Percentiles rank a stretch among this genome's conserved stretches.
Conservation (phyloP, 2,797 vertebrate species). For the Myotis findleyi region DNA sequence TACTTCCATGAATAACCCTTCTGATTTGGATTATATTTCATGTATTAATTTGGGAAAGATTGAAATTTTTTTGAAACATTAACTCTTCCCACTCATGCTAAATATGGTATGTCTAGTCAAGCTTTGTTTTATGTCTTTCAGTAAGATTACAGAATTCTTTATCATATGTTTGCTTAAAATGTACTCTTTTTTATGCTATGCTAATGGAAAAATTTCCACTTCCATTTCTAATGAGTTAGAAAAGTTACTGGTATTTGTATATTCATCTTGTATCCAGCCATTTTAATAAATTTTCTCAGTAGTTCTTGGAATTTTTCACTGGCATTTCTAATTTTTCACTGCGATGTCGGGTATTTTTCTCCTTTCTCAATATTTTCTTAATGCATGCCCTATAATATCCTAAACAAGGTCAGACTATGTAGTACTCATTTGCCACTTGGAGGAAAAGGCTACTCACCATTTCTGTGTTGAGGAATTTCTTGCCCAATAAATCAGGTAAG, state of each 20-base stretch:
- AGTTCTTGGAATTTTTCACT: neutral
- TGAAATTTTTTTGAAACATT: neutral
- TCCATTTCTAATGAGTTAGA: neutral
- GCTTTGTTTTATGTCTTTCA: slow-evolving; percentile 18
- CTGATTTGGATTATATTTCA: neutral
- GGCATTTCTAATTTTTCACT: neutral
- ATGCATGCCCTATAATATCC: neutral
- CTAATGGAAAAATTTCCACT: neutral
- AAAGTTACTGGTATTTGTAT: neutral
- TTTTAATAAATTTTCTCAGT: neutral
- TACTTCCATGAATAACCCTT: neutral
- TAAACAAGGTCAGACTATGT: neutral
- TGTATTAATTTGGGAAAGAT: neutral
- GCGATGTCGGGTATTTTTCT: neutral
- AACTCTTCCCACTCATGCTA: neutral
- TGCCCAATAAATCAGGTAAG: neutral
- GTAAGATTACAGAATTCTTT: slow-evolving; percentile 5
- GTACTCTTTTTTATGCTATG: neutral
- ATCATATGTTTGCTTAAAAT: neutral
- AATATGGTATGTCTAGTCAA: neutral
- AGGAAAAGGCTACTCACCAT: neutral
- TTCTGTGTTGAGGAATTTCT: neutral
- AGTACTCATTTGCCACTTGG: neutral
- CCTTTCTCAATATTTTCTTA: neutral
- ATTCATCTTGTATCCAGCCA: neutral